phyloP scores from a whole-genome alignment of 1,140 invertebrate genomes.

The Cydia fagiglandana region DNA sequence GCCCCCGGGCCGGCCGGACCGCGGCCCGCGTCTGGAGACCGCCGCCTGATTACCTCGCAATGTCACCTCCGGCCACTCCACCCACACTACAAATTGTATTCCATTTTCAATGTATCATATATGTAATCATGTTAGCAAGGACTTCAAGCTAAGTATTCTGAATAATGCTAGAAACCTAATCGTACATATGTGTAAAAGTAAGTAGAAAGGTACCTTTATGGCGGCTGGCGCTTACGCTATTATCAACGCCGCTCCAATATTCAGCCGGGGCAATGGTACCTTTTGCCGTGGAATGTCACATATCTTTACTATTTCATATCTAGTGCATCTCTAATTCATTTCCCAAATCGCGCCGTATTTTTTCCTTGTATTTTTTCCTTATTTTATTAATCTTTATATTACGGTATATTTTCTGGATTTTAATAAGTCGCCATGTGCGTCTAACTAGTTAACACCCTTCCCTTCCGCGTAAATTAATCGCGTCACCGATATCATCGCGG shows the following conservation, averaged over 20 bases:
- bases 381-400: background rate
- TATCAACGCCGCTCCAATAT: too few relatives aligned
- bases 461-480: slow-evolving; percentile 54
- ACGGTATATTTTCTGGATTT: background rate
- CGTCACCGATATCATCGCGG: slow-evolving; percentile 47
- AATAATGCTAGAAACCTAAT: too few relatives aligned
- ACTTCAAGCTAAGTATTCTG: too few relatives aligned
- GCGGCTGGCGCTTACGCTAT: too few relatives aligned
- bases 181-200: too few relatives aligned
- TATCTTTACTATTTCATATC: too few relatives aligned
- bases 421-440: slow-evolving; percentile 27
- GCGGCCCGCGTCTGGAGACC: background rate
- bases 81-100: background rate
- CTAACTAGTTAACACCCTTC: slow-evolving; percentile 5
- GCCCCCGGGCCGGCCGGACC: background rate
- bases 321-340: too few relatives aligned
- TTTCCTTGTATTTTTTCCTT: too few relatives aligned
- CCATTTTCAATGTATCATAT: background rate
- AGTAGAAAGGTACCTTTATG: too few relatives aligned
- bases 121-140: background rate
- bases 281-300: too few relatives aligned
- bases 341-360: too few relatives aligned
- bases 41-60: slow-evolving; percentile 14
- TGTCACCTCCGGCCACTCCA: slow-evolving; percentile 2
- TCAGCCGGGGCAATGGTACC: too few relatives aligned